These are phyloP conservation scores for Podilymbus podiceps DNA, from an alignment of 2,113 vertebrate species.

Conservation along the genomic window DNA sequence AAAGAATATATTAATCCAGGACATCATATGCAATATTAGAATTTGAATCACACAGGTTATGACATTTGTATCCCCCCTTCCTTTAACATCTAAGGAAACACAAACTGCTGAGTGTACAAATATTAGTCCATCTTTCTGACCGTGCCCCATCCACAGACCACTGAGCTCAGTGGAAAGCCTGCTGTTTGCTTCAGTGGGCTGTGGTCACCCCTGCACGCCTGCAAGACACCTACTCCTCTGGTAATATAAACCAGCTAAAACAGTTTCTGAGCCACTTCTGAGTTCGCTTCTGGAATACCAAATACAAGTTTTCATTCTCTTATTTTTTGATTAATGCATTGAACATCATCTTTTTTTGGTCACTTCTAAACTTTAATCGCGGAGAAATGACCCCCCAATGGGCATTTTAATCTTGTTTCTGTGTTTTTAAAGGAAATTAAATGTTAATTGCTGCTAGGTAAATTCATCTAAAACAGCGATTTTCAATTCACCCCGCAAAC, in stretches of 20 bases:
- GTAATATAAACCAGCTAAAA: constrained; percentile 13
- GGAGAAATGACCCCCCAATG: constrained; percentile 29
- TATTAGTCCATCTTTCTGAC: neutral
- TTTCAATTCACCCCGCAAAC: constrained; percentile 49
- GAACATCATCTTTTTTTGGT: neutral
- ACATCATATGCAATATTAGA: neutral
- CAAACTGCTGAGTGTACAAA: neutral
- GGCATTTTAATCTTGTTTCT: constrained; percentile 53
- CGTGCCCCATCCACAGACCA: fast-evolving
- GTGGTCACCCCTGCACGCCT: neutral
- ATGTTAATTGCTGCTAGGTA: constrained; percentile 48
- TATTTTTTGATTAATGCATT: constrained; percentile 56
- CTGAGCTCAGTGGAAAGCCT: neutral
- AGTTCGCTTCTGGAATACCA: neutral
- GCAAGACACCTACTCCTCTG: neutral
- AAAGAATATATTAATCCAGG: neutral
- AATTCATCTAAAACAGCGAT: constrained; percentile 17
- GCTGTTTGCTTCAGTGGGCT: neutral
- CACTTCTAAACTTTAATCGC: constrained; percentile 41
- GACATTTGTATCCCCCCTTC: neutral
- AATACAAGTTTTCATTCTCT: neutral
- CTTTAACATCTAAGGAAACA: neutral
- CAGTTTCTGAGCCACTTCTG: constrained; percentile 20
- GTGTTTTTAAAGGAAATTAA: constrained; percentile 58
- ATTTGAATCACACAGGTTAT: neutral